A percentile compares a stretch with the other conserved stretches of the same genome.
Evolutionary conservation across 53 echinoderm and acorn worm genomes (phyloP).

Genomic region (Stichopus horrens): DNA sequence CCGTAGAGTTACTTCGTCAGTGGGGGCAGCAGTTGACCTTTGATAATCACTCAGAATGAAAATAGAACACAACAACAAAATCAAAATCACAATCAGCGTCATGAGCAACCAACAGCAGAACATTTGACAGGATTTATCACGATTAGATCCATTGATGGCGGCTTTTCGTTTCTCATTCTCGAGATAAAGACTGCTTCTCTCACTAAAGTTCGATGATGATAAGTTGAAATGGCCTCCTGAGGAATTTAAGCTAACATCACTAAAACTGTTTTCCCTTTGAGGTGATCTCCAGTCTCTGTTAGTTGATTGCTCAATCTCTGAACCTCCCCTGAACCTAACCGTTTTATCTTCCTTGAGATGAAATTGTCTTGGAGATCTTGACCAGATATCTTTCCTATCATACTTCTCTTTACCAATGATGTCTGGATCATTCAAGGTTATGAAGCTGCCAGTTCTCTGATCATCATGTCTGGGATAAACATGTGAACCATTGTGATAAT

Average conservation of each 20-base stretch:
- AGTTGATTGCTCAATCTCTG: background rate
- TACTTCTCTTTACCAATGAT: background rate
- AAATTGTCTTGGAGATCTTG: background rate
- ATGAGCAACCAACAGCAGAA: conserved; percentile 9
- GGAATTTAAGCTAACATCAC: background rate
- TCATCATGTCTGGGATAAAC: background rate
- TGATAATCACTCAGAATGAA: background rate
- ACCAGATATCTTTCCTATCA: background rate
- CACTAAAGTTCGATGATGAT: background rate
- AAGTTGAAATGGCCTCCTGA: background rate
- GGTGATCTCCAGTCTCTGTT: background rate
- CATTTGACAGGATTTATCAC: background rate
- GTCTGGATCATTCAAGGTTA: background rate
- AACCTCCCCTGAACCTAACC: conserved; percentile 1
- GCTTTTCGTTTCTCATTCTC: background rate
- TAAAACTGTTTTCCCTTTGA: background rate
- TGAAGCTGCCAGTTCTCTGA: conserved; percentile 28
- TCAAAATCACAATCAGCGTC: background rate
- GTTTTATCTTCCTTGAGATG: background rate
- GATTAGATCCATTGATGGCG: background rate
- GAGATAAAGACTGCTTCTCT: background rate
- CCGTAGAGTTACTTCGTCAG: background rate
- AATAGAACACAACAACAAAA: background rate
- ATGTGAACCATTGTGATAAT: background rate
- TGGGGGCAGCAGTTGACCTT: conserved; percentile 9